Evolutionary conservation across 1,140 invertebrate species (phyloP), one percentile per base, ranked within the genome.

Genomic region (Neodiprion fabricii): DNA sequence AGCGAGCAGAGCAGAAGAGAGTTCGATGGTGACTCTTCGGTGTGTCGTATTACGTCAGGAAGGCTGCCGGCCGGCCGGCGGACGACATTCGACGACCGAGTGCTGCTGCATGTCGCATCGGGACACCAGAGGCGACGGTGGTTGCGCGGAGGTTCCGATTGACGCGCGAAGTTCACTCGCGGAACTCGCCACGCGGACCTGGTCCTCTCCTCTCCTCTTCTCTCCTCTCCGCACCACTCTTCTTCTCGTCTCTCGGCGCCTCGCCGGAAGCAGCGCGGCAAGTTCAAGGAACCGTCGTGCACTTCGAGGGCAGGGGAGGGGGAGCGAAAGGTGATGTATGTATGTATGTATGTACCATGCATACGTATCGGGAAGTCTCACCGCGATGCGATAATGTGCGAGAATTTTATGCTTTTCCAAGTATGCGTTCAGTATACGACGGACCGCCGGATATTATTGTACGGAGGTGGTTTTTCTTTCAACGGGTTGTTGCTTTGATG

Each of bases 251-350:
- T 11, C 47, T 40, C 47, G 28, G 47, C 70, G 7, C 47, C 48
- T 11, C 70, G n/a, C 4, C 47, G 70, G 21, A 47, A 50, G 17
- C 28, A 17, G n/a, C 21, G 70, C 70, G 70, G 47, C 70, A 48
- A 71, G 70, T 71, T 50, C 47, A 71, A 47, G 70, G 70, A 47
- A 47, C 23, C 53, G 53, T 12, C n/a, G 53, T 17, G 53, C 28
- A 40, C 28, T 61, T 61, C 49, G 69, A 68, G 14, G 70, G 69
- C 23, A 1, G 73, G 68, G 12, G 74, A 66, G 61, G 69, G 17
- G 40, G 23, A 40, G 61, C 73, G 53, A 70, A 28, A 12, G 28
- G 28, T 40, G 28, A 40, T 40, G 28, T 40, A 40, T 40, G 5
- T 40, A 40, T 5, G 28, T 5, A 40, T 40, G 28, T 40, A 21